A percentile compares a stretch with the other conserved stretches of the same genome.
Conservation (phyloP, 1,140 invertebrate species). For the Drosophila tristis region DNA sequence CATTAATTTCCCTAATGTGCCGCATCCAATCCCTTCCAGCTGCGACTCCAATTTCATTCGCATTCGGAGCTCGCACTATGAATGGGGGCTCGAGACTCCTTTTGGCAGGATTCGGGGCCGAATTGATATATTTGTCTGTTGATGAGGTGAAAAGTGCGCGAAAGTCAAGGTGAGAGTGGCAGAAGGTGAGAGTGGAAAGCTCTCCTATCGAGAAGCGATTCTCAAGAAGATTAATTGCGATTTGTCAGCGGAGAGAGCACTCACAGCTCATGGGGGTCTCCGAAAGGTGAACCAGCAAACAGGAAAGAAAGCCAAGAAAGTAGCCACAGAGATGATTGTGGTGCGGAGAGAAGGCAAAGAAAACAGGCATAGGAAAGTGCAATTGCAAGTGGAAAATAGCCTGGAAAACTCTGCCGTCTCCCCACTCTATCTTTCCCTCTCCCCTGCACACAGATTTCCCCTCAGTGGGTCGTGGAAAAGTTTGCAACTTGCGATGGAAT, state of each 20-base stretch:
- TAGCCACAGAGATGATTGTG: neutral
- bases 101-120: neutral
- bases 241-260: neutral
- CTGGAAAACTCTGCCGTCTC: neutral
- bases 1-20: conserved; percentile 33
- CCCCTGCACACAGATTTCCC: neutral
- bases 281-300: neutral
- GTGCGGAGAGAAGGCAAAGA: neutral
- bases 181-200: too few relatives aligned
- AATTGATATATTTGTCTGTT: conserved; percentile 9
- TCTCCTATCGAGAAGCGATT: too few relatives aligned
- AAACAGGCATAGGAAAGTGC: conserved; percentile 17
- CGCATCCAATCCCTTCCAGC: neutral
- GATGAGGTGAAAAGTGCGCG: too few relatives aligned
- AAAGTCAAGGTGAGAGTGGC: too few relatives aligned
- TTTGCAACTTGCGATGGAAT: conserved; percentile 17
- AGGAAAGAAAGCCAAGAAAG: neutral
- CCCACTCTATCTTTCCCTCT: too few relatives aligned
- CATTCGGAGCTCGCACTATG: neutral
- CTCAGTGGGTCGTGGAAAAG: neutral
- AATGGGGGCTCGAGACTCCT: neutral
- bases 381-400: conserved; percentile 15
- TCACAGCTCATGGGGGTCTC: neutral
- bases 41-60: neutral
- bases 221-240: neutral